phyloP scores from a whole-genome alignment of 2,888 invertebrate genomes.

The Ophion ventricosus region DNA sequence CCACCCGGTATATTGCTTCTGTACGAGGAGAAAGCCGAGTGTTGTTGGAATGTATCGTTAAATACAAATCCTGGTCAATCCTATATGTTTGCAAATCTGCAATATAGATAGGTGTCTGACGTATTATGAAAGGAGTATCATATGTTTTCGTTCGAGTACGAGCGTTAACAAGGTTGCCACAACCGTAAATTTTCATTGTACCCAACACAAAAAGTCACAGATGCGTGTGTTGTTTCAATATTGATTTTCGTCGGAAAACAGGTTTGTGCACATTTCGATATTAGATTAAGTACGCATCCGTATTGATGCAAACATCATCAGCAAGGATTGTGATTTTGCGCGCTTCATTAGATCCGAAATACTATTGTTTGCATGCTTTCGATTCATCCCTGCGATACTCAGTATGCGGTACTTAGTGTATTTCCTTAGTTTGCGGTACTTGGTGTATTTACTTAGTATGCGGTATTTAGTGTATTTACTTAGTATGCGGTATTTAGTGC shows the following conservation, averaged over 20 bases:
- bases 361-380: not conserved
- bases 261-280: not conserved
- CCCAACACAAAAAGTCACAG: not conserved
- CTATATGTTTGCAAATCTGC: not conserved
- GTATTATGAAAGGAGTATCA: not conserved
- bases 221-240: not conserved
- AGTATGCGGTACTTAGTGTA: too few relatives aligned
- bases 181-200: conserved; percentile 9
- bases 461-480: too few relatives aligned
- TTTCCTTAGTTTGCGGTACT: too few relatives aligned
- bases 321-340: not conserved
- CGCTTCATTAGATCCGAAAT: not conserved
- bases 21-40: not conserved
- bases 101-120: not conserved
- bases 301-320: not conserved
- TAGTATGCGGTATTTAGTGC: too few relatives aligned
- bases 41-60: conserved; percentile 21
- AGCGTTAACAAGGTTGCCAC: not conserved
- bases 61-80: not conserved
- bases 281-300: not conserved
- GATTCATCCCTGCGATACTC: not conserved
- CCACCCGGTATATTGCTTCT: not conserved
- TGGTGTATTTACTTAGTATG: too few relatives aligned
- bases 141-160: not conserved
- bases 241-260: not conserved